These are phyloP conservation scores for Resseliella maxima DNA, from an alignment of 2,888 invertebrate species.

Conservation along the genomic window DNA sequence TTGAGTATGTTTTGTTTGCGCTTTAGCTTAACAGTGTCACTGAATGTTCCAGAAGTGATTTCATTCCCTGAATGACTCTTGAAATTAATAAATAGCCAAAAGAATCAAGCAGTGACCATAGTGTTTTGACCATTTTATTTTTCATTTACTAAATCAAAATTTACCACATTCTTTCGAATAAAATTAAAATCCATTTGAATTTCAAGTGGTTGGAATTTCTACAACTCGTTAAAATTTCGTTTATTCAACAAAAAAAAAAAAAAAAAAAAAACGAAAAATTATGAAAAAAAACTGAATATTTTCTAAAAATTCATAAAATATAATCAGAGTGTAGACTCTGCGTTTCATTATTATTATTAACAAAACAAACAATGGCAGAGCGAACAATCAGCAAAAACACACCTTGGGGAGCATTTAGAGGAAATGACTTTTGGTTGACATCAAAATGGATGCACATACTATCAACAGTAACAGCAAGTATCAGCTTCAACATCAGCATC, in stretches of 20 bases:
- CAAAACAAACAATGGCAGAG: background rate
- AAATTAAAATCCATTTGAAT: background rate
- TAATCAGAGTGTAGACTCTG: background rate
- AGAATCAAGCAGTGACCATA: background rate
- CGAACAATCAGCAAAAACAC: background rate
- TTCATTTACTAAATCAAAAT: no score
- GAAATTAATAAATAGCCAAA: background rate
- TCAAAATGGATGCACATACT: background rate
- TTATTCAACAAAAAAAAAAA: background rate
- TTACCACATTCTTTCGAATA: no score
- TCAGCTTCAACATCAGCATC: no score
- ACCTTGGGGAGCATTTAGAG: constrained; percentile 25
- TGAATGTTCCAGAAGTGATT: background rate
- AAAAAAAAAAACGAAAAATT: background rate
- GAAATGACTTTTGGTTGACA: constrained; percentile 41
- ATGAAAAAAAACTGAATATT: background rate
- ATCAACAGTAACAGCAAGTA: background rate
- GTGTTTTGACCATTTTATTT: background rate
- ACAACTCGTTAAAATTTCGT: background rate
- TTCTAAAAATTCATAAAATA: background rate
- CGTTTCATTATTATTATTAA: constrained; percentile 5
- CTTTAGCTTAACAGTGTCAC: background rate
- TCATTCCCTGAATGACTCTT: background rate
- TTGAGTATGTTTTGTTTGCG: background rate
- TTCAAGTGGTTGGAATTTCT: background rate